A percentile compares a stretch with the other conserved stretches of the same genome.
Evolutionary conservation across 2,888 invertebrate species (phyloP).

Genomic region (Candidula unifasciata): DNA sequence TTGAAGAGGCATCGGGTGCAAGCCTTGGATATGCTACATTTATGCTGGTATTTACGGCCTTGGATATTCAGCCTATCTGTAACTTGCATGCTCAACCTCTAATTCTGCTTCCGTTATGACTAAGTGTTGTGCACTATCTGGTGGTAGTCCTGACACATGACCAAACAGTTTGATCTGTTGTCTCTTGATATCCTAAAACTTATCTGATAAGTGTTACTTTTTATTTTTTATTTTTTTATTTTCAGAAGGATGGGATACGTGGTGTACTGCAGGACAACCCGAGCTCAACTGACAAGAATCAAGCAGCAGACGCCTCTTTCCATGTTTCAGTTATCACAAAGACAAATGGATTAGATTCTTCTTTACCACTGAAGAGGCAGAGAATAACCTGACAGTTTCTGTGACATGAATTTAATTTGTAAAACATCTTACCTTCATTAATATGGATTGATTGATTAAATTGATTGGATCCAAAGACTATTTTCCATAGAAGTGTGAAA

Average conservation of each 20-base stretch:
- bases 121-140: too few species aligned
- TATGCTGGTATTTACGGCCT: too few species aligned
- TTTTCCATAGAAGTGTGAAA: neutral
- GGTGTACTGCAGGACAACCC: neutral
- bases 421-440: neutral
- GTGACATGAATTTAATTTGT: neutral
- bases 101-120: too few species aligned
- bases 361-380: conserved; percentile 4
- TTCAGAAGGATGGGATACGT: conserved; percentile 22
- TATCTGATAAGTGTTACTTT: too few species aligned
- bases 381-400: neutral
- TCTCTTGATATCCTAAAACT: too few species aligned
- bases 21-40: too few species aligned
- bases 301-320: neutral
- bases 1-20: too few species aligned
- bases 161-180: too few species aligned
- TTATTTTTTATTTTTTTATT: neutral
- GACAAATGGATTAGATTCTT: neutral
- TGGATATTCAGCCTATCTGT: too few species aligned
- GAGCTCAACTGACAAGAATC: neutral
- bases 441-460: neutral
- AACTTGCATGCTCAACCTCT: too few species aligned
- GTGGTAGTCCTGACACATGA: too few species aligned
- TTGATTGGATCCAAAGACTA: neutral
- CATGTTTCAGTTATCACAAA: neutral